A percentile compares a stretch with the other conserved stretches of the same genome.
Conservation (phyloP, 2,888 invertebrate genomes). For the Papilio demoleus region DNA sequence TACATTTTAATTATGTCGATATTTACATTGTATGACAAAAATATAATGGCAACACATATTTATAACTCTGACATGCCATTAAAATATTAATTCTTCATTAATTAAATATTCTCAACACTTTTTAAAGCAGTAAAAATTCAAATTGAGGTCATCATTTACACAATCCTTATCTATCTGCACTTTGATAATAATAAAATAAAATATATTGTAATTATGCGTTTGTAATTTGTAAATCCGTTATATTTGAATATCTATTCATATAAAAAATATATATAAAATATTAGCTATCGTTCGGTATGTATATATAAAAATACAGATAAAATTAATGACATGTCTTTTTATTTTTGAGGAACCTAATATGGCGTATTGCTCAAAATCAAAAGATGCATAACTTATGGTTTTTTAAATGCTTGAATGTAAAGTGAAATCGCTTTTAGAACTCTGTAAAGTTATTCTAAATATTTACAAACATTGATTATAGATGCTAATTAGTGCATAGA, state of each 20-base stretch:
- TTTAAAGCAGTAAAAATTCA: constrained; percentile 15
- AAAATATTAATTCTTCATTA: constrained; percentile 18
- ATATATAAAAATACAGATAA: not conserved
- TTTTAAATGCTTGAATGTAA: not conserved
- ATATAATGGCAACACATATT: not conserved
- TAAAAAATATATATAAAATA: not conserved
- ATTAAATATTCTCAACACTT: constrained; percentile 21
- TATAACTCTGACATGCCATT: not conserved
- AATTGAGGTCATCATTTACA: constrained; percentile 29
- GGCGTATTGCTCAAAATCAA: not conserved
- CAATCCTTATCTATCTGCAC: constrained; percentile 2
- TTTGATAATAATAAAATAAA: not conserved
- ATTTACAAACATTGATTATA: constrained; percentile 5
- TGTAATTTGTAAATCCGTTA: not conserved
- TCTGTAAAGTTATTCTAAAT: not conserved
- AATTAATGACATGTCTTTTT: no score
- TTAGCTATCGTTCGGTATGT: not conserved
- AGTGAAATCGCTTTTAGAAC: not conserved
- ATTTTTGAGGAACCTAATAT: not conserved
- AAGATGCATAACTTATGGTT: not conserved
- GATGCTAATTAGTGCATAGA: constrained; percentile 3
- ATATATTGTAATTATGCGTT: constrained; percentile 13
- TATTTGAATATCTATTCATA: not conserved
- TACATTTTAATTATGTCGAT: constrained; percentile 35
- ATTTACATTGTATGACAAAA: constrained; percentile 19